Percentiles rank a stretch among this genome's conserved stretches.
phyloP scores from a whole-genome alignment of 2,797 vertebrate genomes.

The Hirundo rustica region DNA sequence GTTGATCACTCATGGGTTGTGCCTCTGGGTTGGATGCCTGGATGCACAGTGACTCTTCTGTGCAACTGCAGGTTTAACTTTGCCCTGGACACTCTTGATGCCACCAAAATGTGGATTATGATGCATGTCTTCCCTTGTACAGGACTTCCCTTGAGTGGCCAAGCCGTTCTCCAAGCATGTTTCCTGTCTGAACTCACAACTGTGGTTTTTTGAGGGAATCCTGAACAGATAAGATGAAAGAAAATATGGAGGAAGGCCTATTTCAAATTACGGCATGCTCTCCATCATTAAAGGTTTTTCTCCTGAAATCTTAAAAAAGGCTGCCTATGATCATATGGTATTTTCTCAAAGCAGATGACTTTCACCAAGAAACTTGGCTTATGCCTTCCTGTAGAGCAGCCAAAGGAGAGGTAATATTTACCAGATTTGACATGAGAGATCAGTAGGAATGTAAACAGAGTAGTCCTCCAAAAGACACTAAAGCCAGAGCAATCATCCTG shows the following conservation, averaged over 20 bases:
- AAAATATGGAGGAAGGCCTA: not conserved
- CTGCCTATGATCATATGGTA: not conserved
- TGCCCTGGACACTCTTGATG: not conserved
- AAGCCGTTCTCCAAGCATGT: not conserved
- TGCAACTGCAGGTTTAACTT: not conserved
- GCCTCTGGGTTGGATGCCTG: not conserved
- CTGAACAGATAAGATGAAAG: not conserved
- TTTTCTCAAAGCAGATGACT: not conserved
- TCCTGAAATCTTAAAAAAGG: not conserved
- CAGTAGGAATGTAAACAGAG: not conserved
- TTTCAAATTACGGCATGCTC: not conserved
- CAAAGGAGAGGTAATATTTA: constrained; percentile 17
- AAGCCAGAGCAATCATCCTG: constrained; percentile 10
- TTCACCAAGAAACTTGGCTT: not conserved
- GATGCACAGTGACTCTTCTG: accelerated
- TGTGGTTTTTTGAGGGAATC: not conserved
- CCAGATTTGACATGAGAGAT: not conserved
- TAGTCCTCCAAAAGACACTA: not conserved
- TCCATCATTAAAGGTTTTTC: not conserved
- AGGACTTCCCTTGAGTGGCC: not conserved
- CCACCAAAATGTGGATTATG: not conserved
- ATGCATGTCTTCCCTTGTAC: not conserved
- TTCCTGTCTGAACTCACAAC: not conserved
- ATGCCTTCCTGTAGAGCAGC: not conserved
- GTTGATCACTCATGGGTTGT: not conserved